Evolutionary conservation across 2,113 vertebrate genomes (phyloP).

Genomic region (Stercorarius parasiticus): DNA sequence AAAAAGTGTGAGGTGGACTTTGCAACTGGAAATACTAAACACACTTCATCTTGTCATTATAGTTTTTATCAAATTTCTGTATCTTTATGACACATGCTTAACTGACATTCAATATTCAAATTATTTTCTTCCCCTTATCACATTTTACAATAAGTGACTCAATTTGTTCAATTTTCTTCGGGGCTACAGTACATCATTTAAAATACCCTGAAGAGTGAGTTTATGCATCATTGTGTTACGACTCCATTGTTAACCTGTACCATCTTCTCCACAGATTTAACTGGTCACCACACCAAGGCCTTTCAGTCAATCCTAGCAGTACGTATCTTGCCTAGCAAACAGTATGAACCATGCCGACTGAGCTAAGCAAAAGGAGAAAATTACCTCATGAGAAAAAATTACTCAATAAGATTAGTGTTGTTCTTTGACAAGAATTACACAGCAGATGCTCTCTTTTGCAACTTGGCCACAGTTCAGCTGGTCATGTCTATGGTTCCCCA

Average conservation of each 20-base stretch:
- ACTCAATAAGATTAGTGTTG: neutral
- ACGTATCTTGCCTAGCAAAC: neutral
- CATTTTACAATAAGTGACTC: neutral
- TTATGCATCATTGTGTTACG: fast-evolving
- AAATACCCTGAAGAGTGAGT: neutral
- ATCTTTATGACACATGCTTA: neutral
- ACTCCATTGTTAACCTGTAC: neutral
- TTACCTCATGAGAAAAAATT: neutral
- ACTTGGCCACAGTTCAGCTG: neutral
- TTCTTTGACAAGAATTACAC: neutral
- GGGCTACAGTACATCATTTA: neutral
- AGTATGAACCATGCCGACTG: neutral
- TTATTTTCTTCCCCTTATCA: neutral
- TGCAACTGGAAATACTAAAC: neutral
- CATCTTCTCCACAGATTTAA: neutral
- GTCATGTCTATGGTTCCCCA: neutral
- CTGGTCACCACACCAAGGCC: neutral
- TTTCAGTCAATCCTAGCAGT: neutral
- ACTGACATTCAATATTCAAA: neutral
- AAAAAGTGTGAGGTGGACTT: neutral
- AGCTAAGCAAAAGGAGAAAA: neutral
- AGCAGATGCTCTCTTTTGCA: neutral
- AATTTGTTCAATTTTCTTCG: neutral
- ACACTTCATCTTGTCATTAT: neutral
- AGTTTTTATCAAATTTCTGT: neutral